Percentiles rank a stretch among this genome's conserved stretches.
phyloP scores from a whole-genome alignment of 1,140 invertebrate species.

The Cyrtorhinus lividipennis region DNA sequence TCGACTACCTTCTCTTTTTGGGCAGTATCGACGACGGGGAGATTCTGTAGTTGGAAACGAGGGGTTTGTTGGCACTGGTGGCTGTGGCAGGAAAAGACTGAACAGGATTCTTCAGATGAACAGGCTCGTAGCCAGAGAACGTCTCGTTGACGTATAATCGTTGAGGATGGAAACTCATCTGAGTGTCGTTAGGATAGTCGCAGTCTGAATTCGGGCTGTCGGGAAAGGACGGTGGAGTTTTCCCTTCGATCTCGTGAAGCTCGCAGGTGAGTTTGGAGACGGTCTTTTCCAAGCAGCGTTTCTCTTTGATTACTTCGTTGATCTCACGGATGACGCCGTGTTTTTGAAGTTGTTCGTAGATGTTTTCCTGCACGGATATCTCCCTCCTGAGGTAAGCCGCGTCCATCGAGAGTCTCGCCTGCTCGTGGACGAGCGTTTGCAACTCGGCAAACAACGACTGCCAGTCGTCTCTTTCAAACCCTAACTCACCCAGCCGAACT shows the following conservation, averaged over 20 bases:
- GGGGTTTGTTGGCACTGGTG: background rate
- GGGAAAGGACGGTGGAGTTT: background rate
- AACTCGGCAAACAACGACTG: background rate
- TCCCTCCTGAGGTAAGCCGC: background rate
- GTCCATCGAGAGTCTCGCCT: background rate
- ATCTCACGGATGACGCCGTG: background rate
- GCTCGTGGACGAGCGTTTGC: background rate
- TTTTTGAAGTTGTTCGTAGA: background rate
- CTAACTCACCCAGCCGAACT: constrained; percentile 76
- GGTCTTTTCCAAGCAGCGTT: background rate
- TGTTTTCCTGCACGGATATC: background rate
- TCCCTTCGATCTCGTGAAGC: background rate
- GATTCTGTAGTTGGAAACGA: background rate
- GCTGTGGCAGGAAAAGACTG: background rate
- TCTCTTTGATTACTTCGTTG: background rate
- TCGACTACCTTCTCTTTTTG: background rate
- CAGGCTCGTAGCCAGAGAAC: background rate
- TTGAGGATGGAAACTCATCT: background rate
- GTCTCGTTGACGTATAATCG: background rate
- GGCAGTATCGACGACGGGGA: background rate
- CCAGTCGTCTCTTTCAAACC: constrained; percentile 46
- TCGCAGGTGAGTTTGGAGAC: background rate
- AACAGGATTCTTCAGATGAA: background rate
- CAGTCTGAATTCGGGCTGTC: background rate
- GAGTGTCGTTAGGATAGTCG: background rate